phyloP scores from a whole-genome alignment of 2,113 vertebrate species.

The Microcebus tavaratra region DNA sequence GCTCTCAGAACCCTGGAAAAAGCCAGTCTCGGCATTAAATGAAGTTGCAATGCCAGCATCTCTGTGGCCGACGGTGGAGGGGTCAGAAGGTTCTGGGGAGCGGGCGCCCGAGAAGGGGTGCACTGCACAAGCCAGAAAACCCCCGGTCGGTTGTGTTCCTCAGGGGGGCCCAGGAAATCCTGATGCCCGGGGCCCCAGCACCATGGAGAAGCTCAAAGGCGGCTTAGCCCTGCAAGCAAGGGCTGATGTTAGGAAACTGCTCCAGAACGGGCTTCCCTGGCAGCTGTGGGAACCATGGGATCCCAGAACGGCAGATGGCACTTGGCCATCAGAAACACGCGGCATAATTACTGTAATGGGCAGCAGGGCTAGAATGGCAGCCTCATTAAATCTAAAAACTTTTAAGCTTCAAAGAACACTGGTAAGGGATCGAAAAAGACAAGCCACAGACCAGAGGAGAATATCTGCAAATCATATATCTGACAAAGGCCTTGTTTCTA shows the following conservation, averaged over 20 bases:
- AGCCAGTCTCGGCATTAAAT: not conserved
- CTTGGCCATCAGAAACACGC: not conserved
- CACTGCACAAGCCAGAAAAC: not conserved
- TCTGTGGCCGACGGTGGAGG: not conserved
- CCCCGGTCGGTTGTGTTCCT: not conserved
- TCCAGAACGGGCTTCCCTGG: not conserved
- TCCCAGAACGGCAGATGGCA: not conserved
- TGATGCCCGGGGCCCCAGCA: not conserved
- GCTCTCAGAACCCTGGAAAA: not conserved
- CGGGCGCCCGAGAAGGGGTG: fast-evolving
- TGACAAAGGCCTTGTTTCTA: not conserved
- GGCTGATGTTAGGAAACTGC: not conserved
- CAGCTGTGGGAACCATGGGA: not conserved
- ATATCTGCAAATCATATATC: not conserved
- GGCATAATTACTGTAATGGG: not conserved
- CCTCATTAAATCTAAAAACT: constrained; percentile 6
- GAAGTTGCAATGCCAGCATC: not conserved
- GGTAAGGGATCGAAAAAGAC: constrained; percentile 1
- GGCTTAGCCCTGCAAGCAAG: not conserved
- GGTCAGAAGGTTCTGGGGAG: not conserved
- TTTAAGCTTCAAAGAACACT: not conserved
- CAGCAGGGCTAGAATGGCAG: not conserved
- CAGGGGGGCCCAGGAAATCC: not conserved
- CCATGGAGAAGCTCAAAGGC: not conserved
- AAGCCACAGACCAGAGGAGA: not conserved